These are phyloP conservation scores for Molothrus aeneus DNA, from an alignment of 2,797 vertebrate genomes.

Conservation along the genomic window DNA sequence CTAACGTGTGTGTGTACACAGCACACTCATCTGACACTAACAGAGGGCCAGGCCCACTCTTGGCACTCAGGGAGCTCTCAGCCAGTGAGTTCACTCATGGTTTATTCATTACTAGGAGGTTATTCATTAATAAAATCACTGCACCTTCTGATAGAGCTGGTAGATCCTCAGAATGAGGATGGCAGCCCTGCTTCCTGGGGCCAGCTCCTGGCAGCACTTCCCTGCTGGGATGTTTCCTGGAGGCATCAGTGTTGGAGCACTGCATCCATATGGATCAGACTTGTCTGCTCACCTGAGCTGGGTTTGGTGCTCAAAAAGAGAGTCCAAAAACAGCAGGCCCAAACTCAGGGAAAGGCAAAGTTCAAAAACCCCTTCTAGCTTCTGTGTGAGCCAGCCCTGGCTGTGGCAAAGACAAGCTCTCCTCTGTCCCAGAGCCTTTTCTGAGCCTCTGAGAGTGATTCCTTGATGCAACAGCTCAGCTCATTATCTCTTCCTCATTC, in stretches of 20 bases:
- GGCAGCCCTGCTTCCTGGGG: neutral
- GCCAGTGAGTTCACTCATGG: neutral
- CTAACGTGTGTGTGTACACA: accelerated
- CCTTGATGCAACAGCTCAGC: neutral
- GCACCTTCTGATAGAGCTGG: neutral
- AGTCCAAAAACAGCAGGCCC: neutral
- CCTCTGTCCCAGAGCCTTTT: neutral
- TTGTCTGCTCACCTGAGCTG: neutral
- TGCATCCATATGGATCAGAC: neutral
- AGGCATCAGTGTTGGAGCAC: neutral
- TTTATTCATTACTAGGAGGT: neutral
- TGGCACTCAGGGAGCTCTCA: neutral
- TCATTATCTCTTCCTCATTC: neutral
- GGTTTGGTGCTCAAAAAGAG: neutral
- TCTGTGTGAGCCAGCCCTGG: neutral
- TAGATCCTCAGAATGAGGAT: neutral
- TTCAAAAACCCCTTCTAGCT: neutral
- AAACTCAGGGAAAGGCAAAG: neutral
- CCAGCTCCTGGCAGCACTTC: neutral
- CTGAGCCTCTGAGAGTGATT: neutral
- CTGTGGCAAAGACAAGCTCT: neutral
- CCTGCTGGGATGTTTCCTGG: neutral
- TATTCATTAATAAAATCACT: neutral
- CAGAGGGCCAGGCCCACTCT: neutral
- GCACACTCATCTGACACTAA: neutral